phyloP scores from a whole-genome alignment of 2,888 invertebrate species.

The Oscheius onirici region DNA sequence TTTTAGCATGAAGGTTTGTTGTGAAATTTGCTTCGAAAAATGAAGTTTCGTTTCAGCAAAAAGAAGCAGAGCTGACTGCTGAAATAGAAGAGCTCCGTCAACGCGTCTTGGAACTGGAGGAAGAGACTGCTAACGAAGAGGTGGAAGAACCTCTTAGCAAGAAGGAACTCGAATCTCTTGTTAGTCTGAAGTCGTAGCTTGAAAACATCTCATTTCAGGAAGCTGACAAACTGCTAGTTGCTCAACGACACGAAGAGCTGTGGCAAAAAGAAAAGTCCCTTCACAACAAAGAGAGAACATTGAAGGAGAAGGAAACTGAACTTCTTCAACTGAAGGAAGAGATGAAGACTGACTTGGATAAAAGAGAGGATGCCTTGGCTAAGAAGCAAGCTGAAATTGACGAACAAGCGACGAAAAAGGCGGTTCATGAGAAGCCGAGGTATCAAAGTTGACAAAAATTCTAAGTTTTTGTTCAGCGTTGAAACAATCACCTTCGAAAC shows the following conservation, averaged over 20 bases:
- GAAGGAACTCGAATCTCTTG: neutral
- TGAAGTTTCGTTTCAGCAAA: conserved; percentile 4
- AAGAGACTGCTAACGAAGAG: neutral
- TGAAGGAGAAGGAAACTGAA: conserved; percentile 44
- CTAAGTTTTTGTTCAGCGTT: no score
- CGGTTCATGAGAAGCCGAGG: neutral
- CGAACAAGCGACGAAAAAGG: neutral
- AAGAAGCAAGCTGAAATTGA: conserved; percentile 35
- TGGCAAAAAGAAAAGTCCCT: neutral
- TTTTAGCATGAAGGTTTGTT: conserved; percentile 2
- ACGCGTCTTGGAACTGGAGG: neutral
- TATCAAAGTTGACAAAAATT: no score
- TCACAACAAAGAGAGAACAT: conserved; percentile 28
- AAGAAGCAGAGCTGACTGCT: conserved; percentile 7
- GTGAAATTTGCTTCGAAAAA: neutral
- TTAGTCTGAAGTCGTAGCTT: neutral
- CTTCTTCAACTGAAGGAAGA: conserved; percentile 41
- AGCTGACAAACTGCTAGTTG: neutral
- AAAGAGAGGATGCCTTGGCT: conserved; percentile 29
- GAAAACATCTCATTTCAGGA: neutral
- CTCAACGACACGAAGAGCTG: neutral
- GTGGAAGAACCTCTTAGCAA: neutral
- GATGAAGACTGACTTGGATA: conserved; percentile 36
- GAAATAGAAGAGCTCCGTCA: conserved; percentile 12
- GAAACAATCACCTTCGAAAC: conserved; percentile 3